A percentile compares a stretch with the other conserved stretches of the same genome.
phyloP scores from a whole-genome alignment of 2,113 vertebrate genomes.

The Lampris incognitus region DNA sequence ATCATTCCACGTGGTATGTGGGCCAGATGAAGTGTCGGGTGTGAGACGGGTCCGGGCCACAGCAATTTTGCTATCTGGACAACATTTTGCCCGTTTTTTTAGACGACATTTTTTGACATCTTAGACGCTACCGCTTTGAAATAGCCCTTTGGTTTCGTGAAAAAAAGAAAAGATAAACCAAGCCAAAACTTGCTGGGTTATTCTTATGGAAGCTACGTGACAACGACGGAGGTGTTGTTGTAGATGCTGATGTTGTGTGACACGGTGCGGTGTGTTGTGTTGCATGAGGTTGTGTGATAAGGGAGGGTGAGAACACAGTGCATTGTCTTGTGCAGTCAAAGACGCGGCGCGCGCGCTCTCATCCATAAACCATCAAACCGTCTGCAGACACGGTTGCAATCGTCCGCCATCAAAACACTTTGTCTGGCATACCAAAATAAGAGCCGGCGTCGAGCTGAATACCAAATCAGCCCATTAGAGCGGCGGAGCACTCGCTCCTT shows the following conservation, averaged over 20 bases:
- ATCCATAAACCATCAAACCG: constrained; percentile 98
- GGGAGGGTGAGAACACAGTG: constrained; percentile 86
- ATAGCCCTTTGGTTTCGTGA: constrained; percentile 43
- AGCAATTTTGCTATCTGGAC: too few species aligned
- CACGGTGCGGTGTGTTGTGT: constrained; percentile 85
- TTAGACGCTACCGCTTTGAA: constrained; percentile 54
- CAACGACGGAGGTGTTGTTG: constrained; percentile 41
- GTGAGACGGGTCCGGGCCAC: too few species aligned
- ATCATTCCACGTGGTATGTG: too few species aligned
- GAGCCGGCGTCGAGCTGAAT: constrained; percentile 93
- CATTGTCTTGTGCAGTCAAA: constrained; percentile 85
- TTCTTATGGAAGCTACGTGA: constrained; percentile 48
- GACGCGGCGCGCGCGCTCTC: constrained; percentile 89
- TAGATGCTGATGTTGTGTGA: constrained; percentile 77
- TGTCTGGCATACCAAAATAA: constrained; percentile 99
- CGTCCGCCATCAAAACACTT: constrained; percentile 99
- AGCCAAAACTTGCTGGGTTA: constrained; percentile 54
- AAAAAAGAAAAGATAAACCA: constrained; percentile 37
- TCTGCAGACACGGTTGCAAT: constrained; percentile 98
- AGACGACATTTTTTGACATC: constrained; percentile 70
- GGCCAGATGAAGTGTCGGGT: too few species aligned
- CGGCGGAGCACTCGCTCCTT: constrained; percentile 93
- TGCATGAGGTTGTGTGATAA: constrained; percentile 82
- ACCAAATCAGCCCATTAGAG: constrained; percentile 98
- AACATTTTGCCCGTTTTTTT: constrained; percentile 65